A percentile compares a stretch with the other conserved stretches of the same genome.
These are phyloP conservation scores for Ophion costatus DNA, from an alignment of 2,888 invertebrate genomes.

Conservation along the genomic window DNA sequence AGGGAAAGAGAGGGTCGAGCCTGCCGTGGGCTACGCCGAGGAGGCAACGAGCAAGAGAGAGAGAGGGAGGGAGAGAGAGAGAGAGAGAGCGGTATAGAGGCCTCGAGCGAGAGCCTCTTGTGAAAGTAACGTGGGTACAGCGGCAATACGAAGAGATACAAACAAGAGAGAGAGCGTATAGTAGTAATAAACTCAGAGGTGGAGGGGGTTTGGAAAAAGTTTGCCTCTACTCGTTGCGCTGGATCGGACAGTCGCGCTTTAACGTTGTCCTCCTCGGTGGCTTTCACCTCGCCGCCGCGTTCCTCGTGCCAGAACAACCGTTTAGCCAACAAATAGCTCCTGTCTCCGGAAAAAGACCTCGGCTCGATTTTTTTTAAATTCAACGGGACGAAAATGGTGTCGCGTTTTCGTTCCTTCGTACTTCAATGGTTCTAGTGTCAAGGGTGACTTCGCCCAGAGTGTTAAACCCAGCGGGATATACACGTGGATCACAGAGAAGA, in stretches of 20 bases:
- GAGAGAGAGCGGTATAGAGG: constrained; percentile 18
- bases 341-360: constrained; percentile 5
- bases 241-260: constrained; percentile 69
- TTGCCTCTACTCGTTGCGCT: constrained; percentile 63
- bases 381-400: constrained; percentile 11
- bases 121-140: constrained; percentile 71
- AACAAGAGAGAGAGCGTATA: constrained; percentile 47
- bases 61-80: constrained; percentile 18
- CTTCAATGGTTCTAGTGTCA: constrained; percentile 4
- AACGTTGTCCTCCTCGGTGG: constrained; percentile 73
- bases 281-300: constrained; percentile 75
- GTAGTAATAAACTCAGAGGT: constrained; percentile 48
- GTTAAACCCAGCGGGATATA: neutral
- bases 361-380: neutral
- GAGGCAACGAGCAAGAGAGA: constrained; percentile 17
- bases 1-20: neutral
- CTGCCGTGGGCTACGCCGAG: constrained; percentile 10
- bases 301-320: constrained; percentile 48
- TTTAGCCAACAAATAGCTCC: constrained; percentile 22
- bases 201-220: constrained; percentile 52
- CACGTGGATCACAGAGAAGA: constrained; percentile 10
- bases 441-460: neutral
- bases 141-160: constrained; percentile 49
- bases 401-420: neutral
- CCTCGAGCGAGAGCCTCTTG: constrained; percentile 64